These are phyloP conservation scores for Drosophila quadrilineata DNA, from an alignment of 1,140 invertebrate species.

Conservation along the genomic window DNA sequence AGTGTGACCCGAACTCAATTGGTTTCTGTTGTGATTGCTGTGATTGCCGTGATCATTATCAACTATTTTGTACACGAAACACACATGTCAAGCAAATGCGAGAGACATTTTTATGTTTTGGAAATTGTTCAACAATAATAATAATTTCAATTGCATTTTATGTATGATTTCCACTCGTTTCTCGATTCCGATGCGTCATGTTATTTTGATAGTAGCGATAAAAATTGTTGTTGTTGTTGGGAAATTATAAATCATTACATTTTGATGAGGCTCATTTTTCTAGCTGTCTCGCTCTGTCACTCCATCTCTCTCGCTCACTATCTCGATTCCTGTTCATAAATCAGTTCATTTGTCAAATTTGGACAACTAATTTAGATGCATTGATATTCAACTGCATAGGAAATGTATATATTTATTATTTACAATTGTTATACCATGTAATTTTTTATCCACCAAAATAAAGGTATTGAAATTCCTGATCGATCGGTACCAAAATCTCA, in stretches of 20 bases:
- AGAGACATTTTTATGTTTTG: no score
- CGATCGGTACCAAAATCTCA: no score
- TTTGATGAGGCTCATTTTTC: conserved; percentile 47
- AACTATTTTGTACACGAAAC: conserved; percentile 75
- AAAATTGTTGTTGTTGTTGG: conserved; percentile 51
- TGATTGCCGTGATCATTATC: conserved; percentile 54
- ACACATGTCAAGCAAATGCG: conserved; percentile 74
- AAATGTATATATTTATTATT: no score
- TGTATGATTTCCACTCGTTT: background rate
- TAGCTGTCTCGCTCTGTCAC: conserved; percentile 7
- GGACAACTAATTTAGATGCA: conserved; percentile 31
- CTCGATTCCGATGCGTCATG: conserved; percentile 51
- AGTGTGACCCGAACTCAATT: conserved; percentile 59
- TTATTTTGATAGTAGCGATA: conserved; percentile 65
- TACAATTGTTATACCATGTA: no score
- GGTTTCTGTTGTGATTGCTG: conserved; percentile 59
- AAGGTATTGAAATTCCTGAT: no score
- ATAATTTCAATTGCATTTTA: conserved; percentile 71
- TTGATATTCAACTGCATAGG: conserved; percentile 3
- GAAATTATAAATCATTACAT: conserved; percentile 49
- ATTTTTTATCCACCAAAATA: no score
- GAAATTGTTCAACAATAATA: conserved; percentile 68
- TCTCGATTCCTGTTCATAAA: no score
- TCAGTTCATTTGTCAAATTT: conserved; percentile 46
- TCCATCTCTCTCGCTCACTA: no score